Conservation (phyloP, 2,888 invertebrate species). For the Andricus quercusramuli region DNA sequence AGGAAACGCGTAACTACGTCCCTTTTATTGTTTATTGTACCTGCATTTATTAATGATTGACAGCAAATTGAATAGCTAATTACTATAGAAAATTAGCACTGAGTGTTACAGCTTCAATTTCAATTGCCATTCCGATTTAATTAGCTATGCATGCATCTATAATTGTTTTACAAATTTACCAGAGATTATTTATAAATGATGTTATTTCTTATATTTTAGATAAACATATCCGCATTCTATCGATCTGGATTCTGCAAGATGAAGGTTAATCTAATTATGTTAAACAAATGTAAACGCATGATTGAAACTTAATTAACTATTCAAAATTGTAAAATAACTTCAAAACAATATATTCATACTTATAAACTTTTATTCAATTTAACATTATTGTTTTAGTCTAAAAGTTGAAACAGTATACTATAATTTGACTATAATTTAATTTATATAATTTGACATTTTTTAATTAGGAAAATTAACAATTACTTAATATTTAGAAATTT, state of each 20-base stretch:
- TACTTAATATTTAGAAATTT: too few relatives aligned
- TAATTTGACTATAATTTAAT: too few relatives aligned
- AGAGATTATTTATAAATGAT: neutral
- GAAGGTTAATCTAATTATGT: neutral
- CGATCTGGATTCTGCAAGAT: neutral
- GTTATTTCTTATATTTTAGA: neutral
- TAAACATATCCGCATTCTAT: neutral
- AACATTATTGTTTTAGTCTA: too few relatives aligned
- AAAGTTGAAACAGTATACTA: too few relatives aligned
- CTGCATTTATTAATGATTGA: slow-evolving; percentile 39
- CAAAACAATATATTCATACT: too few relatives aligned
- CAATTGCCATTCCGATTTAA: neutral
- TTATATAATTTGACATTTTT: too few relatives aligned
- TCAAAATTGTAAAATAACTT: too few relatives aligned
- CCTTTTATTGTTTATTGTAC: slow-evolving; percentile 34
- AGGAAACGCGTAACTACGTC: slow-evolving; percentile 26
- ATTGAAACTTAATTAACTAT: too few relatives aligned
- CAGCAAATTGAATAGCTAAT: slow-evolving; percentile 33
- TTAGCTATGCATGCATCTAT: neutral
- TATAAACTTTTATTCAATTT: too few relatives aligned
- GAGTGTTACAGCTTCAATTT: slow-evolving; percentile 19
- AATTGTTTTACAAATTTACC: neutral
- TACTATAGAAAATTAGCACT: slow-evolving; percentile 30
- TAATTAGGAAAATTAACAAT: too few relatives aligned
- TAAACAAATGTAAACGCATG: too few relatives aligned